Conservation (phyloP, 2,797 vertebrate genomes). For the Sebastes matsubarae region DNA sequence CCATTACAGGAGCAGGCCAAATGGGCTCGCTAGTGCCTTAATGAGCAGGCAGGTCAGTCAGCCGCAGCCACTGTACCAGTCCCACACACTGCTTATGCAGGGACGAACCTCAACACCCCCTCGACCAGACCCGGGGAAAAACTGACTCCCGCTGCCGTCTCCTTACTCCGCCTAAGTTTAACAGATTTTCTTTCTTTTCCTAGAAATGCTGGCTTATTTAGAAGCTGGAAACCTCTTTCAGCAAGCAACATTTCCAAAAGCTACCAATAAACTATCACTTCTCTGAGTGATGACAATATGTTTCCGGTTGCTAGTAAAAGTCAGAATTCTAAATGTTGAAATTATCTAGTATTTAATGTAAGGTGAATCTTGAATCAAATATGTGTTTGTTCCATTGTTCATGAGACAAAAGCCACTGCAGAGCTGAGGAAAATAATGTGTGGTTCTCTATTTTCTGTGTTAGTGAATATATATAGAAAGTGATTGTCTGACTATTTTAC, state of each 20-base stretch:
- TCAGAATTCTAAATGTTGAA: not conserved
- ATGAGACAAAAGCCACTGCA: not conserved
- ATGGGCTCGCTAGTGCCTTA: conserved; percentile 83
- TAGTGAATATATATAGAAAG: not conserved
- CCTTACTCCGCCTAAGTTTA: not conserved
- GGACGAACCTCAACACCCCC: conserved; percentile 35
- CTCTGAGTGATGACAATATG: not conserved
- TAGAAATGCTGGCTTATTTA: not conserved
- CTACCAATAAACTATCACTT: not conserved
- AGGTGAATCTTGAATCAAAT: not conserved
- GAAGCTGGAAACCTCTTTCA: not conserved
- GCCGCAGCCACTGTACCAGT: conserved; percentile 80
- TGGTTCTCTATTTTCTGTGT: not conserved
- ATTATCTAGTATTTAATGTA: not conserved
- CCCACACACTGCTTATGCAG: conserved; percentile 75
- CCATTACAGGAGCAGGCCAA: conserved; percentile 84
- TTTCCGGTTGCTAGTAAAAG: not conserved
- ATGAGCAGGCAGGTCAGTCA: conserved; percentile 89
- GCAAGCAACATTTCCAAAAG: not conserved
- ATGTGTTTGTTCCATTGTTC: not conserved
- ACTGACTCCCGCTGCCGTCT: conserved; percentile 1
- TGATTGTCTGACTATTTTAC: not conserved
- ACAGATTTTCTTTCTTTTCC: not conserved
- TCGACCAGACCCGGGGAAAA: conserved; percentile 17
- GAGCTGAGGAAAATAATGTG: not conserved